Base-by-base conservation (phyloP, 2,113 vertebrate species). In the Corydoras sp. region DNA sequence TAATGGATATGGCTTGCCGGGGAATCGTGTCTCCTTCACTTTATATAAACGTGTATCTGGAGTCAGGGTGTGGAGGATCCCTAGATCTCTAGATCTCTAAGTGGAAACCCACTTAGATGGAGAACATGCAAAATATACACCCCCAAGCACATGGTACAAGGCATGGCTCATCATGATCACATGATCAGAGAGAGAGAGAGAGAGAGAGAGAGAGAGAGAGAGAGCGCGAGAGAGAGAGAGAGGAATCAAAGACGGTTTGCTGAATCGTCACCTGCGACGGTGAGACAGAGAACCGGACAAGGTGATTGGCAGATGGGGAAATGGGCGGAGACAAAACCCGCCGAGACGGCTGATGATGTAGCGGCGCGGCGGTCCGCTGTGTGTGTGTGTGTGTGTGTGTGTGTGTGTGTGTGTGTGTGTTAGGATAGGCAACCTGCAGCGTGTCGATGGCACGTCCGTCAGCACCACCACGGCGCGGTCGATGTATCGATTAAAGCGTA, bases 401-500 rank as follows among this genome's bases (percentile, higher is more conserved):
- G n/a, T n/a, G n/a, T n/a, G n/a, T 1, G 54, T 43, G 53, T 58
- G 30, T 13, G 71, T 15, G 88, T 88, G 76, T 72, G 80, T 64
- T 72, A 73, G 81, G 80, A 88, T 88, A 88, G 77, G 75, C 84
- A 82, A 82, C 74, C 83, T 80, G 72, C 76, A 62, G 63, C 71
- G 59, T 85, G 84, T 85, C 83, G 76, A 82, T 84, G 78, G 64
- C 55, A 10, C 85, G 83, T 87, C 83, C 82, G 83, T 91, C 86
- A 85, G 69, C 69, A 62, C 79, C 59, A 71, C 78, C n/a, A n/a
- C n/a, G n/a, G n/a, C 48, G 31, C 74, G 73, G 84, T 86, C 87
- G 86, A 89, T 90, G 83, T 85, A 90, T 83, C 81, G 87, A 89
- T 88, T 89, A 88, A 86, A 90, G 83, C 82, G 92, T 93, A 89